Evolutionary conservation across 1,140 invertebrate genomes (phyloP), one percentile per base, ranked within the genome.

Genomic region (Ectropis grisescens): DNA sequence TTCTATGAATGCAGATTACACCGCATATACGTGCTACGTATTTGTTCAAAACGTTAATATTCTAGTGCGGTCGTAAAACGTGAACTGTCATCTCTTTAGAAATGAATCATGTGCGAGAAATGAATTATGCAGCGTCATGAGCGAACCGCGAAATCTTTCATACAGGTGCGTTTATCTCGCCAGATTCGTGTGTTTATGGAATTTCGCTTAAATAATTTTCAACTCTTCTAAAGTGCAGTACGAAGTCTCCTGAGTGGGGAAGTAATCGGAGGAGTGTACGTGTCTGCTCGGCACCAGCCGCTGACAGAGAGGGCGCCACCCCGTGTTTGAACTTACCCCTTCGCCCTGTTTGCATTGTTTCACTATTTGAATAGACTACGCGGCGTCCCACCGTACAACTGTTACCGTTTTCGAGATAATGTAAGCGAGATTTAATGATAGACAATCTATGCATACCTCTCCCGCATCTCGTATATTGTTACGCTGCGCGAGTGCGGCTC

Each of bases 291-390:
- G 16, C 3, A 4, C 16, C 16, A 19, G 16, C 16, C 16, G 16
- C 8, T 8, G 8, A 19, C 8, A 60, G 54, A 46, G 41, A 54
- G 54, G 57, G 64, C 46, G 46, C 52, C 62, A 51, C 64, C 64
- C 47, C 42, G 29, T 64, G 44, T 66, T 65, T 64, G 56, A 47
- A 23, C 36, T 52, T 52, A 62, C 67, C 66, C 65, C 66, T 65
- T 67, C 57, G 33, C 41, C 59, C 42, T 52, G 47, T 67, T 65
- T 60, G 58, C 56, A 60, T 72, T 65, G 68, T 71, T 68, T 56
- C 52, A 58, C 49, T 71, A 59, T 66, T 71, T 65, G 61, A 58
- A 66, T 58, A 66, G 65, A 60, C 34, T 44, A 47, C 48, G 51
- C 47, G 46, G 35, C 33, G 42, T 47, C 44, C 39, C 46, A 41